Evolutionary conservation across 2,888 invertebrate species (phyloP).

Genomic region (Punctoribates punctum): DNA sequence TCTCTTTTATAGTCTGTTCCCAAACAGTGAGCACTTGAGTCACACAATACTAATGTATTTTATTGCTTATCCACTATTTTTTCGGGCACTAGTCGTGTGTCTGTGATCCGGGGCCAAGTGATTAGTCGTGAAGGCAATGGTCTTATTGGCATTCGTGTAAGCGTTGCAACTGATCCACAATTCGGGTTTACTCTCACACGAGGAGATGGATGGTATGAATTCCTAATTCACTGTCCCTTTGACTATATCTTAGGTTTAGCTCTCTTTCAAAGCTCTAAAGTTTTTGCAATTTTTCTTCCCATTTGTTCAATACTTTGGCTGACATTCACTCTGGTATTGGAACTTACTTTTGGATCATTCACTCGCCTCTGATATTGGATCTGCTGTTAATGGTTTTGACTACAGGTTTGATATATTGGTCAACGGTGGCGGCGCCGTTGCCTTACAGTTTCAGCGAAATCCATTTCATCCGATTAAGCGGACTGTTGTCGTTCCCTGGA

Average conservation of each 20-base stretch:
- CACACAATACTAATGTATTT: constrained; percentile 4
- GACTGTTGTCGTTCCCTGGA: constrained; percentile 92
- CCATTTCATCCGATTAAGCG: constrained; percentile 82
- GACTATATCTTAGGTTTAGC: neutral
- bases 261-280: neutral
- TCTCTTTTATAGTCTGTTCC: neutral
- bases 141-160: constrained; percentile 90
- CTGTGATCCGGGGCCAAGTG: constrained; percentile 92
- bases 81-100: constrained; percentile 70
- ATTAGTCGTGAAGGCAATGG: constrained; percentile 86
- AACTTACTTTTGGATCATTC: neutral
- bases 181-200: constrained; percentile 89
- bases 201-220: constrained; percentile 50
- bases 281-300: neutral
- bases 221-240: neutral
- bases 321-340: neutral
- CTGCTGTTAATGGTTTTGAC: neutral
- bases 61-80: constrained; percentile 6
- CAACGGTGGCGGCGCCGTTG: constrained; percentile 97
- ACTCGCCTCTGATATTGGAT: neutral
- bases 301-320: neutral
- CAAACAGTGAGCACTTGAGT: neutral
- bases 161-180: constrained; percentile 78
- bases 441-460: constrained; percentile 85
- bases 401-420: constrained; percentile 88